phyloP scores from a whole-genome alignment of 2,113 vertebrate genomes.

The Microtus pennsylvanicus region DNA sequence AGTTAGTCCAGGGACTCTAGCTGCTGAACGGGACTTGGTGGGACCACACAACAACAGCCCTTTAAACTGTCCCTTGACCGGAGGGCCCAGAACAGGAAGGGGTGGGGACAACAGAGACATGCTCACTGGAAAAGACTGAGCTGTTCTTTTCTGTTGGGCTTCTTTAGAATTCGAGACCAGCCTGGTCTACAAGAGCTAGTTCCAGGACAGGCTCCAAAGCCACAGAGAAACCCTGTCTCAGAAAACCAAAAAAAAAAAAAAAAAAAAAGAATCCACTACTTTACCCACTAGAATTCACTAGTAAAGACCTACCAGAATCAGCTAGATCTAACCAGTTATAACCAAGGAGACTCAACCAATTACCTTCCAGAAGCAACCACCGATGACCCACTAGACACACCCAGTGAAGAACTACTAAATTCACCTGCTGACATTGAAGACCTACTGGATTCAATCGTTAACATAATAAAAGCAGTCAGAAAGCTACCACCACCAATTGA shows the following conservation, averaged over 20 bases:
- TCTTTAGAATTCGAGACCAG: background rate
- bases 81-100: background rate
- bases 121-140: background rate
- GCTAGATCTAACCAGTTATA: background rate
- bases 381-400: background rate
- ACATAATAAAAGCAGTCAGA: rapidly evolving
- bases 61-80: background rate
- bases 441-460: background rate
- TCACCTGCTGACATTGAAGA: no score
- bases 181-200: no score
- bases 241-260: no score
- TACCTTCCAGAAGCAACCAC: background rate
- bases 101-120: background rate
- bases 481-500: background rate
- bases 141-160: background rate
- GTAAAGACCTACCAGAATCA: background rate
- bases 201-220: no score
- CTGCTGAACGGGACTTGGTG: background rate
- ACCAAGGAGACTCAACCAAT: background rate
- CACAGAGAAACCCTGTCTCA: no score
- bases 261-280: no score
- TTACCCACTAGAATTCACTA: background rate
- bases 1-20: background rate
- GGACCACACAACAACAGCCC: background rate
- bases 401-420: background rate